Conservation (phyloP, 2,888 invertebrate species). For the Torymus tubicola region DNA sequence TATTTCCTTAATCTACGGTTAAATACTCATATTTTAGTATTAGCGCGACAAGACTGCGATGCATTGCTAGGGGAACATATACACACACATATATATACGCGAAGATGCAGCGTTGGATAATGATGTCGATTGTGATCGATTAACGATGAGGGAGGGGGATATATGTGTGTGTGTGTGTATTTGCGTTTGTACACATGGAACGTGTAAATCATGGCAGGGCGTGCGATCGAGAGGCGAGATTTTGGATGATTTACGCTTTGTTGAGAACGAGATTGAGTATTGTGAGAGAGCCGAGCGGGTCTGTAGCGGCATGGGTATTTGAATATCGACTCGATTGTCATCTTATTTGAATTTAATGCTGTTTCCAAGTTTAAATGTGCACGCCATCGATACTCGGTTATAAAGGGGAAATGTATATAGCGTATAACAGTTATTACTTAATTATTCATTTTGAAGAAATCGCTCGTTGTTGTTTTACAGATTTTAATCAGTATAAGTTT, state of each 20-base stretch:
- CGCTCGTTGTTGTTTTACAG: too few species aligned
- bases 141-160: neutral
- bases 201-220: slow-evolving; percentile 14
- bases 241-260: slow-evolving; percentile 32
- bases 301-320: neutral
- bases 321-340: neutral
- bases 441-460: too few species aligned
- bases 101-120: slow-evolving; percentile 18
- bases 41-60: slow-evolving; percentile 59
- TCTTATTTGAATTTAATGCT: neutral
- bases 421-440: too few species aligned
- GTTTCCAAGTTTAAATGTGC: too few species aligned
- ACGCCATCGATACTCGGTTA: too few species aligned
- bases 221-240: slow-evolving; percentile 11
- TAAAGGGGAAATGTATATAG: too few species aligned
- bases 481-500: too few species aligned
- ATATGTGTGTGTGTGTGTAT: too few species aligned
- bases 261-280: slow-evolving; percentile 1
- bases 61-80: slow-evolving; percentile 50
- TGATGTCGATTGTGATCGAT: slow-evolving; percentile 33
- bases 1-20: slow-evolving; percentile 76
- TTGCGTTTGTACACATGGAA: slow-evolving; percentile 1
- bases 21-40: slow-evolving; percentile 76
- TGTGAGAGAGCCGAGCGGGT: neutral
- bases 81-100: slow-evolving; percentile 7